Percentiles rank a stretch among this genome's conserved stretches.
These are phyloP conservation scores for Mohoua ochrocephala DNA, from an alignment of 2,113 vertebrate species.

Conservation along the genomic window DNA sequence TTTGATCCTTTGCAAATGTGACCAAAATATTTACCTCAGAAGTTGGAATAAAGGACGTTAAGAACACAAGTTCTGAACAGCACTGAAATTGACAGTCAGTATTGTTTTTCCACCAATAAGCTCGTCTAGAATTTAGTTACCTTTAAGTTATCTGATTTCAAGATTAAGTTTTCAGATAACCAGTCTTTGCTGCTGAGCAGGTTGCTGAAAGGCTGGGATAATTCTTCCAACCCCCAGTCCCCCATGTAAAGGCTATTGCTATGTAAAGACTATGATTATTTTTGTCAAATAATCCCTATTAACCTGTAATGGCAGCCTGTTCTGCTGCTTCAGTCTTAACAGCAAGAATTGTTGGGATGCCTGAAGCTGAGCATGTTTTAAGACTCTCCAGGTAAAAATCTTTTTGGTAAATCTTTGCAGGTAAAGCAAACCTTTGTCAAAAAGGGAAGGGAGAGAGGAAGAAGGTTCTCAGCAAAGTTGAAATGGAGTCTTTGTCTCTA, in stretches of 20 bases:
- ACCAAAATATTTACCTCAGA: not conserved
- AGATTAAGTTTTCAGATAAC: conserved; percentile 2
- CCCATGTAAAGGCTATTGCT: not conserved
- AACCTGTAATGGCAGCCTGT: not conserved
- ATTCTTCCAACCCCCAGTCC: not conserved
- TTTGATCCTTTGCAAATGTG: not conserved
- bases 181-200: not conserved
- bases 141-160: conserved; percentile 22
- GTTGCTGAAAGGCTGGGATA: not conserved
- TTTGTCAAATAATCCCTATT: not conserved
- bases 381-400: not conserved
- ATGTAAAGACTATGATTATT: not conserved
- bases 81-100: not conserved
- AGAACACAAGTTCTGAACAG: not conserved
- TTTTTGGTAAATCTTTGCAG: not conserved
- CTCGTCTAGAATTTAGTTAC: not conserved
- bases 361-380: not conserved
- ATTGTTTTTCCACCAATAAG: not conserved
- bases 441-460: not conserved
- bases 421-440: not conserved
- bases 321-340: not conserved
- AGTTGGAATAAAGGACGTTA: not conserved
- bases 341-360: not conserved
- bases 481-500: not conserved
- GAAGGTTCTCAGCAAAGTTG: not conserved